A percentile compares a stretch with the other conserved stretches of the same genome.
Evolutionary conservation across 1,140 invertebrate species (phyloP).

Genomic region (Drosophila repletoides): DNA sequence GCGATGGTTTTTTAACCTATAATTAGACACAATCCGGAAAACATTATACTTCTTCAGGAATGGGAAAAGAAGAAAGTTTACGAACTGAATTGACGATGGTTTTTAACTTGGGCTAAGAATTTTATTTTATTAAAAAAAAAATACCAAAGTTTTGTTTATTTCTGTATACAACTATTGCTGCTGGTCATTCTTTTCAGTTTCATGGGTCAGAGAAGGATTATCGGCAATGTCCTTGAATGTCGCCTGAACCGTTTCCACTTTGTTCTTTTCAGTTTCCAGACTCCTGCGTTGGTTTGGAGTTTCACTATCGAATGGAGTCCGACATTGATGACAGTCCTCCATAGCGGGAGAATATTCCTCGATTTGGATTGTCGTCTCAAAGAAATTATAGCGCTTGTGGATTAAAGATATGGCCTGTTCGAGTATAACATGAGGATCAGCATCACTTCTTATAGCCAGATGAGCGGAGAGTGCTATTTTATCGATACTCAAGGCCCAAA

Average conservation of each 20-base stretch:
- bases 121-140: neutral
- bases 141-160: too few relatives aligned
- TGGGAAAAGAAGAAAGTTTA: conserved; percentile 6
- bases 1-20: too few relatives aligned
- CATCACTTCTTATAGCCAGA: conserved; percentile 91
- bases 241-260: too few relatives aligned
- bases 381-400: conserved; percentile 94
- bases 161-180: too few relatives aligned
- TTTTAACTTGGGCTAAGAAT: neutral
- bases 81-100: neutral
- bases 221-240: neutral
- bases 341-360: conserved; percentile 96
- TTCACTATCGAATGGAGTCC: neutral
- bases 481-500: conserved; percentile 97
- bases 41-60: too few relatives aligned
- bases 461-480: conserved; percentile 96
- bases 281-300: neutral
- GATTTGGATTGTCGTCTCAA: conserved; percentile 98
- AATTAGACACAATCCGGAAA: too few relatives aligned
- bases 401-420: conserved; percentile 91
- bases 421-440: conserved; percentile 90
- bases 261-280: too few relatives aligned
- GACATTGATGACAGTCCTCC: conserved; percentile 94
- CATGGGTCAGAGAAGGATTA: neutral
- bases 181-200: neutral